phyloP scores from a whole-genome alignment of 2,888 invertebrate species.

The Pandemis cinnamomeana region DNA sequence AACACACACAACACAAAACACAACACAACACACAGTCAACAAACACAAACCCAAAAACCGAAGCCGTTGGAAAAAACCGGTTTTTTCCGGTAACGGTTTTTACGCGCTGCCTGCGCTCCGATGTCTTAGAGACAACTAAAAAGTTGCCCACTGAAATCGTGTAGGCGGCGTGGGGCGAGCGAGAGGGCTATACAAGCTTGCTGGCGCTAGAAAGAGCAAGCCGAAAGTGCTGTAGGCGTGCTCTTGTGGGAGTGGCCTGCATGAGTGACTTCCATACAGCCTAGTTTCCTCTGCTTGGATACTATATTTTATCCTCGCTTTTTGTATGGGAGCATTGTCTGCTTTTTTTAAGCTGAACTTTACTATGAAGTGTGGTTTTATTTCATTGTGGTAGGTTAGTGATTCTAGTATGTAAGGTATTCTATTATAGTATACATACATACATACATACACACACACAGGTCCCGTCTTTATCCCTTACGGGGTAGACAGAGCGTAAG shows the following conservation, averaged over 20 bases:
- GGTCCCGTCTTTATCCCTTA: no score
- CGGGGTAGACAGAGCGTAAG: no score
- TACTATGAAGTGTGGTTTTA: constrained; percentile 61
- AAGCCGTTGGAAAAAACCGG: constrained; percentile 51
- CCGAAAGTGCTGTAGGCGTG: constrained; percentile 67
- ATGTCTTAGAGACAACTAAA: constrained; percentile 79
- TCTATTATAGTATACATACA: background rate
- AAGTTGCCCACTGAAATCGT: constrained; percentile 71
- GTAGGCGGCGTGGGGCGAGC: constrained; percentile 73
- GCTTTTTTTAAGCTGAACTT: constrained; percentile 59
- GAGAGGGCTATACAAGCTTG: constrained; percentile 57
- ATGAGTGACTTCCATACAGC: constrained; percentile 59
- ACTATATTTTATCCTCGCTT: constrained; percentile 71
- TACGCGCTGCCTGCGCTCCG: constrained; percentile 53
- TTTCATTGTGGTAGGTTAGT: constrained; percentile 67
- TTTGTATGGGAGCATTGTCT: constrained; percentile 80
- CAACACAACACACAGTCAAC: constrained; percentile 58
- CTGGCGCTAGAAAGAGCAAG: constrained; percentile 55
- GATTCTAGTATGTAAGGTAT: constrained; percentile 36
- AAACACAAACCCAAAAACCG: constrained; percentile 46
- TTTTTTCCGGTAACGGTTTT: constrained; percentile 57
- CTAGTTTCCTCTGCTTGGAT: constrained; percentile 44
- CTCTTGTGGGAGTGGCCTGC: constrained; percentile 70
- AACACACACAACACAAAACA: constrained; percentile 55
- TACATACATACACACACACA: no score